A percentile compares a stretch with the other conserved stretches of the same genome.
These are phyloP conservation scores for Tachina lurida DNA, from an alignment of 2,888 invertebrate genomes.

Conservation along the genomic window DNA sequence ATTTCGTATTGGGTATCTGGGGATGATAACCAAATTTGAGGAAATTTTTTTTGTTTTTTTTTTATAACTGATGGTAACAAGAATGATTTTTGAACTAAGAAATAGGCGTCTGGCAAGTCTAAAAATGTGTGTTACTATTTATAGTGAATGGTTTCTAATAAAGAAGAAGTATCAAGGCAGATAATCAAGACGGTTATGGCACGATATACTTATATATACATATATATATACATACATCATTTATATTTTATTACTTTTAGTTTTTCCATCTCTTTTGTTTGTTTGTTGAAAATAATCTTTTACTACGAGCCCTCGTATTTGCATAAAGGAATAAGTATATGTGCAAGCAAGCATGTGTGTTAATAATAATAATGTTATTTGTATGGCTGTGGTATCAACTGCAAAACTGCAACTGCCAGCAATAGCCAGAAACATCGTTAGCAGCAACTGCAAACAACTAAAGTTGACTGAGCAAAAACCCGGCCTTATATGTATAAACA, in stretches of 20 bases:
- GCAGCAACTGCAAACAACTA: slow-evolving; percentile 17
- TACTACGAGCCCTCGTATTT: neutral
- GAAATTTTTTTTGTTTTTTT: no score
- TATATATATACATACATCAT: neutral
- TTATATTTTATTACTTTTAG: neutral
- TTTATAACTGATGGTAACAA: no score
- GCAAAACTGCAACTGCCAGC: slow-evolving; percentile 22
- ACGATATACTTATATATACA: no score
- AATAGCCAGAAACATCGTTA: slow-evolving; percentile 31
- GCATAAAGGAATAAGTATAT: neutral
- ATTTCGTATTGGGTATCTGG: no score
- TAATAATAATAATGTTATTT: slow-evolving; percentile 50
- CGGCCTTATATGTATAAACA: slow-evolving; percentile 40
- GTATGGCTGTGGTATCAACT: slow-evolving; percentile 39
- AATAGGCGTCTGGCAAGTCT: no score
- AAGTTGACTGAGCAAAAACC: slow-evolving; percentile 39
- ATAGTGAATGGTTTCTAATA: no score
- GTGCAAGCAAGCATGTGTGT: neutral
- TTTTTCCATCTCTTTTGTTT: neutral
- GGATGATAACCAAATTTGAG: no score
- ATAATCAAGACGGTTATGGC: no score
- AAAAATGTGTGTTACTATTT: no score
- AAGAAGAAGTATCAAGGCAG: no score
- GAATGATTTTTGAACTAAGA: no score
- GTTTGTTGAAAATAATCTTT: neutral